phyloP scores from a whole-genome alignment of 2,797 vertebrate species.

The Lepilemur septentrionalis region DNA sequence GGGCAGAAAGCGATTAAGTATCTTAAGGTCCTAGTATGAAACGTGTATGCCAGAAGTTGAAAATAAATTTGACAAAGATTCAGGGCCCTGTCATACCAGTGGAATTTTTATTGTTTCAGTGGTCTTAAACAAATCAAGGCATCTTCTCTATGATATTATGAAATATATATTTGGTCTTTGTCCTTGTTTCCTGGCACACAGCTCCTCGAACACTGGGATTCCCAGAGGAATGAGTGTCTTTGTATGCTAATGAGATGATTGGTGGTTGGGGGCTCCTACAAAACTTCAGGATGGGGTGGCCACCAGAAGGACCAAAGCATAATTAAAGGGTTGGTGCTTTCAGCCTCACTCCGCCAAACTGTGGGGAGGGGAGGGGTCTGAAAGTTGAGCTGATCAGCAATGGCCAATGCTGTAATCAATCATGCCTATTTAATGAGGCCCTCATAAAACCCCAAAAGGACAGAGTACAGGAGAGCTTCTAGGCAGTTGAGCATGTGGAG shows the following conservation, averaged over 20 bases:
- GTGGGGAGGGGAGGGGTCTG: background rate
- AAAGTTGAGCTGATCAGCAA: background rate
- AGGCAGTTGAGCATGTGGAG: background rate
- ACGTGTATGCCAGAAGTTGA: background rate
- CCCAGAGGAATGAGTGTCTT: background rate
- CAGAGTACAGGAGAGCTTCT: background rate
- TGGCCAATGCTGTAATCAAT: background rate
- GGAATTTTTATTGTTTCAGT: background rate
- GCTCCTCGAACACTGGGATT: background rate
- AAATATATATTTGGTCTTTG: background rate
- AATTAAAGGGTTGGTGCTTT: background rate
- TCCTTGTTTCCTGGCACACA: background rate
- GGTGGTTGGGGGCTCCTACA: accelerated
- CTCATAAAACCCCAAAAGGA: background rate
- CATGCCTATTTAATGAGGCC: background rate
- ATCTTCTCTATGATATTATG: background rate
- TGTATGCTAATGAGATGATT: background rate
- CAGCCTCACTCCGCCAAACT: background rate
- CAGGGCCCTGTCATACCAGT: background rate
- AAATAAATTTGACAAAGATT: background rate
- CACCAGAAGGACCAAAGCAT: background rate
- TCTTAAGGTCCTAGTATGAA: background rate
- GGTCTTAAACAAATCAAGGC: background rate
- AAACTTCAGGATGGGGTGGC: background rate
- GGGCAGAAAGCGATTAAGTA: background rate